These are phyloP conservation scores for Bellardia bayeri DNA, from an alignment of 2,888 invertebrate genomes.

Conservation along the genomic window DNA sequence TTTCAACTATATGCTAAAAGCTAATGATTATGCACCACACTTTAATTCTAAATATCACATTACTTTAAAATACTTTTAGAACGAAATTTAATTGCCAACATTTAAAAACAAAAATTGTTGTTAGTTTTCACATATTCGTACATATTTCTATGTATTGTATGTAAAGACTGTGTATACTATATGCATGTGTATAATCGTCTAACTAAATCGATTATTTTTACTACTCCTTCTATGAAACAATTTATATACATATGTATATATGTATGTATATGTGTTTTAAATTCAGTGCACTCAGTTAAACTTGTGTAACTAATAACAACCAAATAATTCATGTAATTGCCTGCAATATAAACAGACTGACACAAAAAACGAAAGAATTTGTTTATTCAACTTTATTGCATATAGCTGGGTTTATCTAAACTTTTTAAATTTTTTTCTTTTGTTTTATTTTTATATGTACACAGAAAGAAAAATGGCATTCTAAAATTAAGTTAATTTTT, in stretches of 20 bases:
- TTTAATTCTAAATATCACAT: too few relatives aligned
- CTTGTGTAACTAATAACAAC: slow-evolving; percentile 45
- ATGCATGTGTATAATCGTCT: neutral
- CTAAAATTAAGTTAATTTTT: too few relatives aligned
- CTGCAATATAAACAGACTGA: neutral
- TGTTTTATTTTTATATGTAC: slow-evolving; percentile 11
- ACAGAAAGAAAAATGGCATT: too few relatives aligned
- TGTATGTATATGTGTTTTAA: neutral
- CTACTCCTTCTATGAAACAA: neutral
- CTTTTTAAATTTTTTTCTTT: neutral
- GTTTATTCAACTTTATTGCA: neutral
- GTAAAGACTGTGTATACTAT: too few relatives aligned
- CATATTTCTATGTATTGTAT: neutral
- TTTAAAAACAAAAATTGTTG: neutral
- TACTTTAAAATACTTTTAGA: neutral
- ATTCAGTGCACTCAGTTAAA: slow-evolving; percentile 1
- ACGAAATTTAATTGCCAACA: slow-evolving; percentile 15
- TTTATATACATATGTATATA: neutral
- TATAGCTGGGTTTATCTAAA: neutral
- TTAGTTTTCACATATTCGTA: neutral
- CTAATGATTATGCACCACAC: too few relatives aligned
- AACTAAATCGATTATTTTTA: slow-evolving; percentile 30
- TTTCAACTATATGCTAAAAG: too few relatives aligned
- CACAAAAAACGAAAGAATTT: neutral
- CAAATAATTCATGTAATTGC: slow-evolving; percentile 56